These are phyloP conservation scores for Nowickia ferox DNA, from an alignment of 2,888 invertebrate species.

Conservation along the genomic window DNA sequence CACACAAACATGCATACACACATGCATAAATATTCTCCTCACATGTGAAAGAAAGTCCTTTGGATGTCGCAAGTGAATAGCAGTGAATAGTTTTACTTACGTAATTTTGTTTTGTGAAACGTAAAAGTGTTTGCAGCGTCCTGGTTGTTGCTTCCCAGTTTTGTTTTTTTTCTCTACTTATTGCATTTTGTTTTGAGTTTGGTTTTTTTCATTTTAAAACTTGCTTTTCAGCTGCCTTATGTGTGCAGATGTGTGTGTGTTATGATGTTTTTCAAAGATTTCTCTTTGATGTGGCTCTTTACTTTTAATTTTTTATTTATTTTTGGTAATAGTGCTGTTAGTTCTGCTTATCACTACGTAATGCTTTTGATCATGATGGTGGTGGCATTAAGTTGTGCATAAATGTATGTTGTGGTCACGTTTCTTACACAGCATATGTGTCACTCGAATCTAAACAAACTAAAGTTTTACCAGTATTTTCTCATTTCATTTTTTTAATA, in stretches of 20 bases:
- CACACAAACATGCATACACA: background rate
- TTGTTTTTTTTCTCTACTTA: background rate
- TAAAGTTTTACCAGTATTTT: slow-evolving; percentile 10
- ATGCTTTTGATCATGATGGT: slow-evolving; percentile 10
- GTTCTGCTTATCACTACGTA: background rate
- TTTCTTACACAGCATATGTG: slow-evolving; percentile 65
- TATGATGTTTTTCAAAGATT: slow-evolving; percentile 29
- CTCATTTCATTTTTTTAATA: background rate
- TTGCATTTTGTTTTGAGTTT: slow-evolving; percentile 14
- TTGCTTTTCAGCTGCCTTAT: slow-evolving; percentile 24
- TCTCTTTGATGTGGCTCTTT: slow-evolving; percentile 49
- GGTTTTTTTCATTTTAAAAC: slow-evolving; percentile 18
- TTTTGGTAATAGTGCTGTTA: background rate
- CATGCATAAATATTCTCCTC: slow-evolving; percentile 17
- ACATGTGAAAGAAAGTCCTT: background rate
- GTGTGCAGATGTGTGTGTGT: background rate
- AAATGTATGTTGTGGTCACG: slow-evolving; percentile 63
- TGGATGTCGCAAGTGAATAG: slow-evolving; percentile 14
- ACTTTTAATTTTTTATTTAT: background rate
- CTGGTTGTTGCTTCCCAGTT: slow-evolving; percentile 13
- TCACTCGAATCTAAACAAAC: slow-evolving; percentile 63
- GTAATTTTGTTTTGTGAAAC: background rate
- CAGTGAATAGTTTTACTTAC: slow-evolving; percentile 16
- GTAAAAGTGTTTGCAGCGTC: background rate
- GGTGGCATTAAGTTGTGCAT: slow-evolving; percentile 23